Percentiles rank a stretch among this genome's conserved stretches.
phyloP scores from a whole-genome alignment of 2,888 invertebrate genomes.

The Nezara viridula region DNA sequence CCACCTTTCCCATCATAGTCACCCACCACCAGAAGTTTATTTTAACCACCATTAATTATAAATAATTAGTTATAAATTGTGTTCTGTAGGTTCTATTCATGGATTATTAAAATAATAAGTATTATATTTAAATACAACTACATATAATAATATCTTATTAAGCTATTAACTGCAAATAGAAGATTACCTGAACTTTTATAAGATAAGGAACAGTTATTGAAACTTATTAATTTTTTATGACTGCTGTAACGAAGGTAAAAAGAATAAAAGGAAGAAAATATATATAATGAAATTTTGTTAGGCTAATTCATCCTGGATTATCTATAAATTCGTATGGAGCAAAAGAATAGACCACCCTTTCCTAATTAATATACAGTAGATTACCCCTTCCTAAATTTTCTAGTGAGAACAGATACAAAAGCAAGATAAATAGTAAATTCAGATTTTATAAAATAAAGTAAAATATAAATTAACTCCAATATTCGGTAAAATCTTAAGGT shows the following conservation, averaged over 20 bases:
- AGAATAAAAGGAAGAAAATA: neutral
- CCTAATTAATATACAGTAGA: neutral
- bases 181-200: neutral
- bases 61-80: neutral
- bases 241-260: neutral
- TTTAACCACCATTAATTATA: neutral
- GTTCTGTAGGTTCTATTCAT: neutral
- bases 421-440: too few species aligned
- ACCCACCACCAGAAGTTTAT: neutral
- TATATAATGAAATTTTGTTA: neutral
- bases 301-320: neutral
- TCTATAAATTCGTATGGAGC: neutral
- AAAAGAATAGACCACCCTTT: neutral
- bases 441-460: too few species aligned
- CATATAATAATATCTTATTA: neutral
- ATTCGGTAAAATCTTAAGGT: too few species aligned
- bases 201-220: neutral
- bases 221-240: neutral
- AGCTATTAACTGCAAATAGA: neutral
- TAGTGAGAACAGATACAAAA: too few species aligned
- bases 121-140: too few species aligned
- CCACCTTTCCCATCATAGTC: neutral
- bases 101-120: neutral
- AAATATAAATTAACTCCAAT: too few species aligned
- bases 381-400: too few species aligned